A percentile compares a stretch with the other conserved stretches of the same genome.
Conservation (phyloP, 2,113 vertebrate species). For the Rhinolophus ferrumequinum region DNA sequence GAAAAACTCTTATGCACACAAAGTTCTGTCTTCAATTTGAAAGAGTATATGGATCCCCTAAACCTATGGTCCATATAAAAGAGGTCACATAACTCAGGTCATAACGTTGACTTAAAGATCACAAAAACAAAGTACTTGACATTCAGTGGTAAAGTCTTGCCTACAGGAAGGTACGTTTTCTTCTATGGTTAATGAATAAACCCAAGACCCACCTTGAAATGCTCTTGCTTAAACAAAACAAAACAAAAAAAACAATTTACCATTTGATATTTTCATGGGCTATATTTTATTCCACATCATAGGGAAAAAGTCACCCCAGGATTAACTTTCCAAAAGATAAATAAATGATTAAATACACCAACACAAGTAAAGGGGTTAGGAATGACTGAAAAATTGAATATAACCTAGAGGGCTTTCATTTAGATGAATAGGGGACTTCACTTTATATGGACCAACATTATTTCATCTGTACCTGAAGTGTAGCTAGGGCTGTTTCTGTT, state of each 20-base stretch:
- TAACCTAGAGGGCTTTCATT: not conserved
- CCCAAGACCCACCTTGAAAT: not conserved
- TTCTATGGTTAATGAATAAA: not conserved
- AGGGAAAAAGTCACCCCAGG: not conserved
- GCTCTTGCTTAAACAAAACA: not conserved
- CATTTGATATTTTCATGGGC: constrained; percentile 4
- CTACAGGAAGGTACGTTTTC: not conserved
- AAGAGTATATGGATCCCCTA: not conserved
- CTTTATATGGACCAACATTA: not conserved
- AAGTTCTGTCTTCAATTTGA: not conserved
- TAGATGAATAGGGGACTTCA: not conserved
- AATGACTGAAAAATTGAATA: not conserved
- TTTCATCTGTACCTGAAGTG: not conserved
- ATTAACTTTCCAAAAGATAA: not conserved
- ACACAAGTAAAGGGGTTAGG: not conserved
- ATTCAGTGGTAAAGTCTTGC: not conserved
- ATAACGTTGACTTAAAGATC: not conserved
- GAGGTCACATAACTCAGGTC: not conserved
- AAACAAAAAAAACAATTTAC: not conserved
- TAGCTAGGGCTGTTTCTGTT: not conserved
- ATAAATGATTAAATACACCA: not conserved
- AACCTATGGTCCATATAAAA: not conserved
- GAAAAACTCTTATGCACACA: not conserved
- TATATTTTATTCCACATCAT: not conserved
- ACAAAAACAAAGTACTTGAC: not conserved